A percentile compares a stretch with the other conserved stretches of the same genome.
Evolutionary conservation across 2,888 invertebrate genomes (phyloP).

Genomic region (Zonitis immaculata): DNA sequence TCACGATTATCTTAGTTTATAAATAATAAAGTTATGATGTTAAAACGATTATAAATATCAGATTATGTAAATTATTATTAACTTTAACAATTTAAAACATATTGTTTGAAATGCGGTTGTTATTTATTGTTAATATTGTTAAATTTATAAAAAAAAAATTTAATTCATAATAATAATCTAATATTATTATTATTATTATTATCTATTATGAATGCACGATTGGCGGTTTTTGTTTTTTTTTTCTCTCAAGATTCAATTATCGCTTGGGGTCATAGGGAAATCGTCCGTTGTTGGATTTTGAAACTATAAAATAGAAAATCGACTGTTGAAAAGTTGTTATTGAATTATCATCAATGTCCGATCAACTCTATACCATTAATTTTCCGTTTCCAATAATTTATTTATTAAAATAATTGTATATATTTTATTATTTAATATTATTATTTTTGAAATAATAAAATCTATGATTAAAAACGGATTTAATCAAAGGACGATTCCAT

Average conservation of each 20-base stretch:
- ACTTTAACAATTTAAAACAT: neutral
- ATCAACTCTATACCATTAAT: neutral
- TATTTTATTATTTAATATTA: constrained; percentile 10
- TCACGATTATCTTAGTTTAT: neutral
- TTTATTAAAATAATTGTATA: neutral
- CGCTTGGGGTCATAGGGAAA: constrained; percentile 15
- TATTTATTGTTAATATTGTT: too few relatives aligned
- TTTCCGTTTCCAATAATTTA: neutral
- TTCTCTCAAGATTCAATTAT: constrained; percentile 7
- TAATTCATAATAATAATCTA: too few relatives aligned
- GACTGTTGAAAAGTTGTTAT: constrained; percentile 17
- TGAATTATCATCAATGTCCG: constrained; percentile 7
- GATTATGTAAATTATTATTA: neutral
- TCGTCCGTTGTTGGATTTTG: constrained; percentile 11
- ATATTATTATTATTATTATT: constrained; percentile 16
- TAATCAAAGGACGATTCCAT: constrained; percentile 8
- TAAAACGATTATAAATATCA: constrained; percentile 1
- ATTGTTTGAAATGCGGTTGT: neutral
- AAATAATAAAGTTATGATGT: constrained; percentile 1
- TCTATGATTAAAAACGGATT: constrained; percentile 5
- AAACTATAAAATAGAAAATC: constrained; percentile 17
- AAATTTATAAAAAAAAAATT: neutral
- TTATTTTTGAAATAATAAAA: neutral
- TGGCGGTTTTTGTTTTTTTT: constrained; percentile 15
- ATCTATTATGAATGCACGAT: constrained; percentile 22